Evolutionary conservation across 2,888 invertebrate species (phyloP), one percentile per base, ranked within the genome.

Genomic region (Lumbricus terrestris): DNA sequence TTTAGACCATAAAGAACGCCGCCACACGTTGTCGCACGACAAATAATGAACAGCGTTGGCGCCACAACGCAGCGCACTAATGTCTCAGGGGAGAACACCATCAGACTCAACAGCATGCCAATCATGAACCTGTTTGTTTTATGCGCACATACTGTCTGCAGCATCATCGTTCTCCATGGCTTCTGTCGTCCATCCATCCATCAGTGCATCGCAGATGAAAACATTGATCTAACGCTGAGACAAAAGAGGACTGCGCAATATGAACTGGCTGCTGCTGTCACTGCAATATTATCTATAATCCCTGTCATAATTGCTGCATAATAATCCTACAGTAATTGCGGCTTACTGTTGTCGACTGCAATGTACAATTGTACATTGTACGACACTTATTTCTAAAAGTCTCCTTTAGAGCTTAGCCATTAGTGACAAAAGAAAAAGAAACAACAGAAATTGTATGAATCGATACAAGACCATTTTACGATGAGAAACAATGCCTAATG

Each of bases 221-320:
- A 69, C 69, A 69, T 69, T 69, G 69, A 69, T 69, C 69, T n/a
- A 69, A 69, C 11, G n/a, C 6, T 69, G 29, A 69, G 69, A 69
- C 6, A 69, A n/a, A n/a, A 11, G 69, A n/a, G 11, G 8, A 1
- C n/a, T n/a, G 3, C 16, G 69, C 69, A 69, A 69, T 69, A n/a
- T 69, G 69, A 29, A 69, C 29, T 11, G 69, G n/a, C 6, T 1
- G 69, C 29, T 8, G n/a, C 69, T 5, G n/a, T n/a, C n/a, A n/a
- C n/a, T n/a, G n/a, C n/a, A n/a, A n/a, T 69, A 69, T n/a, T n/a
- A n/a, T 69, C 69, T n/a, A 69, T 69, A 69, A 69, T 69, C 69
- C 69, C n/a, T n/a, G 69, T 69, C n/a, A n/a, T n/a, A n/a, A n/a
- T 69, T 69, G n/a, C n/a, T 69, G 69, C 69, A n/a, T n/a, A n/a